Conservation (phyloP, 2,888 invertebrate genomes). For the Tachystola acroxantha region DNA sequence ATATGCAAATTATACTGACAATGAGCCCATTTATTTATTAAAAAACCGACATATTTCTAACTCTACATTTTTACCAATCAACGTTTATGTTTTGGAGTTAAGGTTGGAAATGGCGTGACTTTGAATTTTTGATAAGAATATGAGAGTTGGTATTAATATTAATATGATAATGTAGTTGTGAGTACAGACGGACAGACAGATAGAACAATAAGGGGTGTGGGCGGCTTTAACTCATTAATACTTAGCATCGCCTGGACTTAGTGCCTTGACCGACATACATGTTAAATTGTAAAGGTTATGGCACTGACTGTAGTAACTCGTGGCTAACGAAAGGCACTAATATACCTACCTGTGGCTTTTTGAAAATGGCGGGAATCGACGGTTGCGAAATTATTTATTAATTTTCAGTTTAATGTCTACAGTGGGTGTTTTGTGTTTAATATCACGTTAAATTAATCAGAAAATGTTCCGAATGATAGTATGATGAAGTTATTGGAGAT, state of each 20-base stretch:
- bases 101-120: conserved; percentile 15
- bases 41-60: conserved; percentile 20
- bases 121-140: conserved; percentile 1
- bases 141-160: conserved; percentile 37
- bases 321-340: too few relatives aligned
- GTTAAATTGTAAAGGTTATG: conserved; percentile 28
- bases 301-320: too few relatives aligned
- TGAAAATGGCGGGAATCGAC: too few relatives aligned
- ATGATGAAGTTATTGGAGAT: too few relatives aligned
- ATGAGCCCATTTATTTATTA: conserved; percentile 61
- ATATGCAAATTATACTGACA: conserved; percentile 73
- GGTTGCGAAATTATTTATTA: too few relatives aligned
- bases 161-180: conserved; percentile 61
- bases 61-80: conserved; percentile 8
- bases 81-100: conserved; percentile 11
- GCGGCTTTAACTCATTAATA: conserved; percentile 64
- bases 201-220: conserved; percentile 71
- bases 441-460: too few relatives aligned
- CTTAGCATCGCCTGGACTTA: conserved; percentile 51
- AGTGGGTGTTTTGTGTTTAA: too few relatives aligned
- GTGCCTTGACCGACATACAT: conserved; percentile 71
- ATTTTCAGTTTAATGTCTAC: too few relatives aligned
- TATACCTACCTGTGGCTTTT: too few relatives aligned
- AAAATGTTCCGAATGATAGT: too few relatives aligned
- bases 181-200: conserved; percentile 55